phyloP scores from a whole-genome alignment of 53 echinoderm and acorn worm species.

The Henricia sp. region DNA sequence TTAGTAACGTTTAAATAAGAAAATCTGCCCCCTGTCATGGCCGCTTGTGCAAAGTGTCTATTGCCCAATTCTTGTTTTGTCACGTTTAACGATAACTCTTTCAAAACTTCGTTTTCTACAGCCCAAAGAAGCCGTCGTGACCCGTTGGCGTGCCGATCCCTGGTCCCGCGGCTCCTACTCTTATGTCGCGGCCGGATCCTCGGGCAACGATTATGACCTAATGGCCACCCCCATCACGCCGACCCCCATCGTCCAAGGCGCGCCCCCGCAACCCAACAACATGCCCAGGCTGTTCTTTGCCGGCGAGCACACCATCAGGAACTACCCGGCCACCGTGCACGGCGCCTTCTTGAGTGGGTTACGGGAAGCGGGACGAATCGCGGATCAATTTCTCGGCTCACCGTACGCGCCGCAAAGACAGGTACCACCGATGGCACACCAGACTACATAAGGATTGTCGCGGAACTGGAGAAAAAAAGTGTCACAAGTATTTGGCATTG shows the following conservation, averaged over 20 bases:
- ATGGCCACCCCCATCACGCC: slow-evolving; percentile 98
- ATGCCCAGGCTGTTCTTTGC: slow-evolving; percentile 95
- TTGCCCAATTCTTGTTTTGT: too few relatives aligned
- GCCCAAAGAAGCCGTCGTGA: slow-evolving; percentile 99
- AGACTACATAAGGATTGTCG: slow-evolving; percentile 4
- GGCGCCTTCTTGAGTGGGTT: slow-evolving; percentile 95
- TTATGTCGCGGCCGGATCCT: slow-evolving; percentile 95
- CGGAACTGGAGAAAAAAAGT: too few relatives aligned
- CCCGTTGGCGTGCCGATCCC: slow-evolving; percentile 97
- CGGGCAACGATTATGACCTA: slow-evolving; percentile 97
- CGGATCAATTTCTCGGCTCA: slow-evolving; percentile 96
- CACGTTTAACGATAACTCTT: too few relatives aligned
- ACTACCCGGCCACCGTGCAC: slow-evolving; percentile 97
- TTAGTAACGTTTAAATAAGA: too few relatives aligned
- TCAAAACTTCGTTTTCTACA: too few relatives aligned
- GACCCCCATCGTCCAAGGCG: slow-evolving; percentile 86
- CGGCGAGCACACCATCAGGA: slow-evolving; percentile 97
- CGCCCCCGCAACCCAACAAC: slow-evolving; percentile 90
- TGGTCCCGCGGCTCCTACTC: slow-evolving; percentile 99
- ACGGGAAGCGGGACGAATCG: slow-evolving; percentile 93
- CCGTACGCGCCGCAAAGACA: slow-evolving; percentile 84
- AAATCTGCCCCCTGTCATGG: too few relatives aligned
- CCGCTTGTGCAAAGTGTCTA: too few relatives aligned
- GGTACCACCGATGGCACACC: slow-evolving; percentile 63
- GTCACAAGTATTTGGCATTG: not conserved